A percentile compares a stretch with the other conserved stretches of the same genome.
phyloP scores from a whole-genome alignment of 1,140 invertebrate genomes.

The Heliconius congener region DNA sequence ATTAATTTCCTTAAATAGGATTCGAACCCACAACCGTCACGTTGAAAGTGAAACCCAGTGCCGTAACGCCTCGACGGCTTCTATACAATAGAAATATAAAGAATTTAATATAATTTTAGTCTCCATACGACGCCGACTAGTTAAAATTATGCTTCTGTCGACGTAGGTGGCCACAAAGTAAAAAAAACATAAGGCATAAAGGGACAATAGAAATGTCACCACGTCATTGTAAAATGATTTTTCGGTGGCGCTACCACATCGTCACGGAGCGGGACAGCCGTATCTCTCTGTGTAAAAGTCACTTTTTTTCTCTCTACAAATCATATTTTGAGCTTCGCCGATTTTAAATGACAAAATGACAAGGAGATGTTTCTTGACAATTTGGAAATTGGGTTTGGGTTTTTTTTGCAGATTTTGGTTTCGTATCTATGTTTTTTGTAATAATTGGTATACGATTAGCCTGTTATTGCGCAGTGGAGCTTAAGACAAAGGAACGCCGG shows the following conservation, averaged over 20 bases:
- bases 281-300: slow-evolving; percentile 50
- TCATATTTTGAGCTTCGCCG: background rate
- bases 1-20: too few species aligned
- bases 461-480: background rate
- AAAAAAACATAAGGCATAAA: slow-evolving; percentile 36
- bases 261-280: slow-evolving; percentile 41
- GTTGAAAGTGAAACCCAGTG: too few species aligned
- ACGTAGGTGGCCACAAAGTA: slow-evolving; percentile 51
- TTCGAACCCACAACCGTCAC: too few species aligned
- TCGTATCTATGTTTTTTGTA: background rate
- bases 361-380: background rate
- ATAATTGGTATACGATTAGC: background rate
- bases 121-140: background rate
- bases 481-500: background rate
- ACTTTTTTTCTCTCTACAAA: slow-evolving; percentile 52
- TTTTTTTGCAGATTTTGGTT: background rate
- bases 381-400: background rate
- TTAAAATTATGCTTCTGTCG: slow-evolving; percentile 19
- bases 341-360: slow-evolving; percentile 4
- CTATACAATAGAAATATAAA: background rate
- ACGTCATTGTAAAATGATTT: slow-evolving; percentile 51
- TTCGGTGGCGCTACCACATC: slow-evolving; percentile 71
- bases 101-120: background rate
- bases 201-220: slow-evolving; percentile 61
- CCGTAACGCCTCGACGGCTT: too few species aligned